Evolutionary conservation across 2,888 invertebrate genomes (phyloP).

Genomic region (Tenthredo notha): DNA sequence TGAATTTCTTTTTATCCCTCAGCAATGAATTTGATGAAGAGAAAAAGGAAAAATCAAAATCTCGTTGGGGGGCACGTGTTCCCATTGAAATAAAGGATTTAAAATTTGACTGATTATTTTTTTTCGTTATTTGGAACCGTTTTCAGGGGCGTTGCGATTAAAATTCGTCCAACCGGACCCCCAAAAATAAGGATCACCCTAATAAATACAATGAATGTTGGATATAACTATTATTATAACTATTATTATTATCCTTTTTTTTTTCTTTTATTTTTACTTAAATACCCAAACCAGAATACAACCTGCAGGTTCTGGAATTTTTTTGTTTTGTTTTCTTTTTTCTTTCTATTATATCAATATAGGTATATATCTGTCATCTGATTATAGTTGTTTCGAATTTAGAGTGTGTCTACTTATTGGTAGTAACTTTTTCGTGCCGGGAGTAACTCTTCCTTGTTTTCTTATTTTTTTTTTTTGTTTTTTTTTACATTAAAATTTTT

Average conservation of each 20-base stretch:
- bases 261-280: background rate
- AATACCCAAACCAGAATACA: constrained; percentile 30
- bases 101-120: too few species aligned
- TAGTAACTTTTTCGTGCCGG: constrained; percentile 43
- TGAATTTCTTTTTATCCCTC: too few species aligned
- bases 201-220: too few species aligned
- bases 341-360: background rate
- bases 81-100: too few species aligned
- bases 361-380: constrained; percentile 40
- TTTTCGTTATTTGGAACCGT: too few species aligned
- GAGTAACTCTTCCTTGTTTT: background rate
- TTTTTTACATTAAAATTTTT: background rate
- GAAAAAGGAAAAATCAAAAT: too few species aligned
- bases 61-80: too few species aligned
- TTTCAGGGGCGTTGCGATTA: too few species aligned
- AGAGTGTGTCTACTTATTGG: constrained; percentile 74
- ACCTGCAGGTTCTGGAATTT: constrained; percentile 7
- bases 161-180: too few species aligned
- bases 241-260: background rate
- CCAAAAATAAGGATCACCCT: too few species aligned
- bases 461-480: background rate
- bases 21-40: too few species aligned
- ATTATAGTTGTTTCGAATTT: constrained; percentile 71
- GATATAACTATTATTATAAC: background rate
- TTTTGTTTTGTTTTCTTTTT: background rate